Evolutionary conservation across 2,888 invertebrate species (phyloP), one percentile per base, ranked within the genome.

Genomic region (Oxyteleia sp.): DNA sequence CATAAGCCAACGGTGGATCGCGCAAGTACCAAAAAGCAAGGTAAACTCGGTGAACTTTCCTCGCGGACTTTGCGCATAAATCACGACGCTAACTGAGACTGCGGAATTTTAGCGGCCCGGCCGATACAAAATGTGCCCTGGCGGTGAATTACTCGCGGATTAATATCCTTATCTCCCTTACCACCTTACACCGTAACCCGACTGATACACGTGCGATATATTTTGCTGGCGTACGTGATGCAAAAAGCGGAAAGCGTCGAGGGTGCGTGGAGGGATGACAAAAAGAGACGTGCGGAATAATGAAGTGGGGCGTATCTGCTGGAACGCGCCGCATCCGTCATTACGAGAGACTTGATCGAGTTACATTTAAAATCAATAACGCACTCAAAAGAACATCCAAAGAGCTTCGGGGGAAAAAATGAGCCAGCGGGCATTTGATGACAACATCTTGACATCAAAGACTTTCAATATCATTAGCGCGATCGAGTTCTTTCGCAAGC

Each of bases 161-260:
- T 91, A 90, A 90, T 91, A 90, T 89, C 87, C 88, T 87, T 86
- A 89, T 89, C 87, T 88, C 87, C 88, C 82, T 76, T 75, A 84
- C 13, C 38, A 35, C 43, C 59, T 7, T 49, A 15, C 13, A 13
- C 15, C 61, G 47, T 71, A 53, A 47, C 57, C 32, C 32, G 20
- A 79, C 71, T 64, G 51, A 61, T 51, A 66, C 15, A 64, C 45
- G 49, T 26, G 49, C 29, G 35, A 71, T 64, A 69, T 59, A 64
- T 79, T 71, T 71, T 71, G 49, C 49, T 71, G 55, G 35, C 57
- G n/a, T n/a, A n/a, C n/a, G n/a, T n/a, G n/a, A n/a, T n/a, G n/a
- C n/a, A n/a, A n/a, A n/a, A n/a, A n/a, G n/a, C n/a, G n/a, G n/a
- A n/a, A n/a, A n/a, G n/a, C n/a, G n/a, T n/a, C n/a, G n/a, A n/a